Evolutionary conservation across 1,140 invertebrate genomes (phyloP).

Genomic region (Lineus longissimus): DNA sequence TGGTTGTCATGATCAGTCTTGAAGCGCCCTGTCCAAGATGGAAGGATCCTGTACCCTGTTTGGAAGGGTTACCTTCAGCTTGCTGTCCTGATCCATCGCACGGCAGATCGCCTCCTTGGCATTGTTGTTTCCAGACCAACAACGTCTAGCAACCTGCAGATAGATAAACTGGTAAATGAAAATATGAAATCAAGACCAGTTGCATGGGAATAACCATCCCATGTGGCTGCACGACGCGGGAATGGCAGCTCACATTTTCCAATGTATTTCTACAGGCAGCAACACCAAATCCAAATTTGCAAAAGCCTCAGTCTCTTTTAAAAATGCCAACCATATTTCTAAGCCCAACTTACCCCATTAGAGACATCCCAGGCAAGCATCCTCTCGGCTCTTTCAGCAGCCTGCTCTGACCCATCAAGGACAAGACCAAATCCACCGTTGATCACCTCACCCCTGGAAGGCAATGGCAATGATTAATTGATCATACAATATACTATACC

Average conservation of each 20-base stretch:
- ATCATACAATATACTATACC: background rate
- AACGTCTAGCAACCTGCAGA: constrained; percentile 47
- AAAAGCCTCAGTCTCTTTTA: too few species aligned
- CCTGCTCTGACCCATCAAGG: constrained; percentile 61
- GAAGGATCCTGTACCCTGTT: constrained; percentile 32
- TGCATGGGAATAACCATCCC: too few species aligned
- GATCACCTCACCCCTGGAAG: constrained; percentile 64
- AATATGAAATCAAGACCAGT: too few species aligned
- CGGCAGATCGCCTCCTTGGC: constrained; percentile 57
- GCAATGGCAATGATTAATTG: background rate
- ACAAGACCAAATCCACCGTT: constrained; percentile 69
- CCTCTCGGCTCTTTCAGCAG: constrained; percentile 55
- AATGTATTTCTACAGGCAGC: too few species aligned
- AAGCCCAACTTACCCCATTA: constrained; percentile 66
- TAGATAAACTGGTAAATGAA: too few species aligned
- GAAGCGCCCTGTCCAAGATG: constrained; percentile 28
- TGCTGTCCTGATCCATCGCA: constrained; percentile 56
- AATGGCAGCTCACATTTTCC: too few species aligned
- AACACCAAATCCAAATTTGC: too few species aligned
- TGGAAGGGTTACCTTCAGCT: constrained; percentile 59
- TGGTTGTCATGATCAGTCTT: background rate
- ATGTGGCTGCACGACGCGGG: too few species aligned
- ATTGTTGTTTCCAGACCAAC: constrained; percentile 56
- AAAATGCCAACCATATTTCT: too few species aligned
- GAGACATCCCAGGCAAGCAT: constrained; percentile 68